These are phyloP conservation scores for Bombus waltoni DNA, from an alignment of 1,140 invertebrate genomes.

Conservation along the genomic window DNA sequence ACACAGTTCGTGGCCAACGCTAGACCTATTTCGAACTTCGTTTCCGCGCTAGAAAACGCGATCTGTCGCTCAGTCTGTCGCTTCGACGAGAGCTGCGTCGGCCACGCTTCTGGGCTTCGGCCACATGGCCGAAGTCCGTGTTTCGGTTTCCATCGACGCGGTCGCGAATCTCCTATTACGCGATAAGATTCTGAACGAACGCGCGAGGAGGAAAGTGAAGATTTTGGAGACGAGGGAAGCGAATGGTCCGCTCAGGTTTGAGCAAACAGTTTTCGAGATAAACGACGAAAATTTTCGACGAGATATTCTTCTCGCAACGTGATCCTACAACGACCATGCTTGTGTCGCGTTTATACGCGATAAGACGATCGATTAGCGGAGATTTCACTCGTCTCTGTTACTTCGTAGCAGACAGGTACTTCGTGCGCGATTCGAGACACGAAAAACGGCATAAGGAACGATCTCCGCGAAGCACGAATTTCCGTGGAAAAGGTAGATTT, in stretches of 20 bases:
- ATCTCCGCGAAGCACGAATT: neutral
- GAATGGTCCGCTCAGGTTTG: no score
- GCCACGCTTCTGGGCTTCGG: neutral
- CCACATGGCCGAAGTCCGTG: neutral
- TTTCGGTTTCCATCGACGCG: neutral
- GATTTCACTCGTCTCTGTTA: neutral
- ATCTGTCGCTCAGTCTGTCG: constrained; percentile 38
- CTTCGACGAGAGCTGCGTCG: neutral
- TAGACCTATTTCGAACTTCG: constrained; percentile 50
- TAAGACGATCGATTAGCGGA: no score
- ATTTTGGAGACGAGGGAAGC: no score
- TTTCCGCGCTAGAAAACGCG: constrained; percentile 39
- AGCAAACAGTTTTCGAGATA: no score
- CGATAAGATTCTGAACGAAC: neutral
- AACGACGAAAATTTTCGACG: no score
- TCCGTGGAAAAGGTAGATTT: neutral
- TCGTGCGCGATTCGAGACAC: neutral
- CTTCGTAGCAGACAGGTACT: neutral
- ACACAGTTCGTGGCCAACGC: constrained; percentile 29
- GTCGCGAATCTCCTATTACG: neutral
- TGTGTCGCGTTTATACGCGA: no score
- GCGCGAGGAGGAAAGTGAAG: no score
- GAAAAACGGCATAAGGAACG: no score
- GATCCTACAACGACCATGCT: no score
- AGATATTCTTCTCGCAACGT: no score